Conservation (phyloP, 2,888 invertebrate species). For the Melieria picta region DNA sequence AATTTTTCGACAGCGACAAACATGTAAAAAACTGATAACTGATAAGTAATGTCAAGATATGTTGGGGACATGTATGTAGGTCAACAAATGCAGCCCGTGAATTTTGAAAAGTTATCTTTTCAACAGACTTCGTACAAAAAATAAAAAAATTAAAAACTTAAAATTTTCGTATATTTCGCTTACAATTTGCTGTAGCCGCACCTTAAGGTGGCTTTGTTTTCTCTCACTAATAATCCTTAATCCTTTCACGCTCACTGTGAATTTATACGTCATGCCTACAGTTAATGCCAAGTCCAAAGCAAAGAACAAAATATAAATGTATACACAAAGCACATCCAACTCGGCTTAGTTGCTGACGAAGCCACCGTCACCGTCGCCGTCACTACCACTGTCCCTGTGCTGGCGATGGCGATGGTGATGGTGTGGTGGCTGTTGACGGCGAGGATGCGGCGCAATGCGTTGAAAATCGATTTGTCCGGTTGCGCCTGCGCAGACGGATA, state of each 20-base stretch:
- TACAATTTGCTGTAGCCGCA: neutral
- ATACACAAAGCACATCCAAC: neutral
- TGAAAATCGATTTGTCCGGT: slow-evolving; percentile 65
- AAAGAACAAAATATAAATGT: slow-evolving; percentile 16
- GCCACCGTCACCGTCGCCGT: too few species aligned
- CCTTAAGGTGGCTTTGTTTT: slow-evolving; percentile 42
- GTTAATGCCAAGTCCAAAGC: neutral
- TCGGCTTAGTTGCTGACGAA: slow-evolving; percentile 9
- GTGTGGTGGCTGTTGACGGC: neutral
- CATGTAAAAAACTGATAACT: too few species aligned
- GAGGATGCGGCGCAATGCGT: slow-evolving; percentile 55
- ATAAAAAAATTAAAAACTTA: too few species aligned
- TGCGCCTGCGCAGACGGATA: slow-evolving; percentile 61
- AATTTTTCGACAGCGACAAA: too few species aligned
- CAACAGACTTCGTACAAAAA: too few species aligned
- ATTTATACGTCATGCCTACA: slow-evolving; percentile 44
- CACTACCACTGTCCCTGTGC: slow-evolving; percentile 11
- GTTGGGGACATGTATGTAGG: too few species aligned
- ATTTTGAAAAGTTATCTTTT: too few species aligned
- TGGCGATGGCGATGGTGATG: slow-evolving; percentile 28
- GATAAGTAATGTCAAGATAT: too few species aligned
- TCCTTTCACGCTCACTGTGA: slow-evolving; percentile 62
- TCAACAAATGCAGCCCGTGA: too few species aligned
- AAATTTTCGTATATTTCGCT: too few species aligned
- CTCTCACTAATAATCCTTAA: slow-evolving; percentile 57